Evolutionary conservation across 2,888 invertebrate species (phyloP), one percentile per base, ranked within the genome.

Genomic region (Eupeodes luniger): DNA sequence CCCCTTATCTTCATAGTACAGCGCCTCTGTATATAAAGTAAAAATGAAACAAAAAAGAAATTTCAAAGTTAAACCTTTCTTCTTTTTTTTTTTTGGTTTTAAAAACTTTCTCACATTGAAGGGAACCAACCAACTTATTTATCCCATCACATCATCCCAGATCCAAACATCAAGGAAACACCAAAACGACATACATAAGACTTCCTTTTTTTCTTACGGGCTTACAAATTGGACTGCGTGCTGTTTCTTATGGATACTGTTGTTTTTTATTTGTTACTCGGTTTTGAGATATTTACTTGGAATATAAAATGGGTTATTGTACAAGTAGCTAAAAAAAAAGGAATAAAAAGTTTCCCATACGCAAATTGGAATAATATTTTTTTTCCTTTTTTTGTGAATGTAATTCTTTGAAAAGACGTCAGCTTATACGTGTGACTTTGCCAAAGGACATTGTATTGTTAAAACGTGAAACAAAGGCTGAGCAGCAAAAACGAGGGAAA

Each of bases 361-460:
- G 61, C 61, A 62, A 62, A 62, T 62, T 10, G 40, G 40, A 62
- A 62, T 40, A 16, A 40, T 40, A 40, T 36, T 61, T 1, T 59
- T 59, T 34, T 27, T 57, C n/a, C 2, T 6, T 4, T 57, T 12
- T 57, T 27, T 27, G 4, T 61, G 0, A 27, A 27, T 27, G 2
- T 27, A 27, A 27, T 27, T 40, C 40, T 40, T 40, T n/a, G 5
- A 40, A 47, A 64, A 44, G 44, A 47, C 64, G 64, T 64, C 64
- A 64, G 64, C 19, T 27, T 27, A 40, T 40, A 64, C 64, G 64
- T 64, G 64, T 64, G 64, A 64, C 64, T 64, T 47, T 64, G 64
- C 47, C 19, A 64, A 64, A 64, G 19, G 64, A 44, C 64, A 64
- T 47, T 64, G 47, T 47, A 64, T 47, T 64, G 64, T 40, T 19